Percentiles rank a stretch among this genome's conserved stretches.
Conservation (phyloP, 2,888 invertebrate species). For the Andrena flavipes region DNA sequence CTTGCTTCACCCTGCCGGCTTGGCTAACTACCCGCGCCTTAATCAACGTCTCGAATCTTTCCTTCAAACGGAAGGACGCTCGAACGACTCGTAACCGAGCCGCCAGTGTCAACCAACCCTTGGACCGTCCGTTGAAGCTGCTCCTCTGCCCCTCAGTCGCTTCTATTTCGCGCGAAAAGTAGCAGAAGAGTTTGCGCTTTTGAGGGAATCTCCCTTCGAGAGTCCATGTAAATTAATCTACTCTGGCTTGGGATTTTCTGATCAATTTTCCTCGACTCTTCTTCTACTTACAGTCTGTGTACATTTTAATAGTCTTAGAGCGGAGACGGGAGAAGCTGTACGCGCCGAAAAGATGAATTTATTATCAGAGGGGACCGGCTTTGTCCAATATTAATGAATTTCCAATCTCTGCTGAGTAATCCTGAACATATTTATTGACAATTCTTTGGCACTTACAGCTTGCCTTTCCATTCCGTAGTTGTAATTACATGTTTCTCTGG, state of each 20-base stretch:
- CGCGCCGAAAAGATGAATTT: not conserved
- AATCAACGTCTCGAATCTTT: not conserved
- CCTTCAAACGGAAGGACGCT: too few relatives aligned
- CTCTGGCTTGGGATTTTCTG: not conserved
- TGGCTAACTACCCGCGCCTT: too few relatives aligned
- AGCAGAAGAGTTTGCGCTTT: constrained; percentile 34
- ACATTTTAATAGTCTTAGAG: not conserved
- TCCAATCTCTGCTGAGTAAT: too few relatives aligned
- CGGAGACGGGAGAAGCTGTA: constrained; percentile 12
- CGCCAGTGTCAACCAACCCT: constrained; percentile 10
- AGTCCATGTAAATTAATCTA: not conserved
- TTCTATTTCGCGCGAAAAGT: not conserved
- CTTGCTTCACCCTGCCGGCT: constrained; percentile 25
- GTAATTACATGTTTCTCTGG: constrained; percentile 20
- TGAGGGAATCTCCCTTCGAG: not conserved
- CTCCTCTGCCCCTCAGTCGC: not conserved
- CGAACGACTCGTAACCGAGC: not conserved
- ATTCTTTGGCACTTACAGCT: not conserved
- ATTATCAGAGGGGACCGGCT: too few relatives aligned
- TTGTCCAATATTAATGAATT: not conserved
- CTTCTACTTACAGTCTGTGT: constrained; percentile 30
- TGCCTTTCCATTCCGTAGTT: not conserved
- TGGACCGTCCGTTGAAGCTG: constrained; percentile 5
- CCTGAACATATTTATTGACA: not conserved
- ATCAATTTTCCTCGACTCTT: constrained; percentile 22